Conservation (phyloP, 1,140 invertebrate species). For the Conus betulinus region DNA sequence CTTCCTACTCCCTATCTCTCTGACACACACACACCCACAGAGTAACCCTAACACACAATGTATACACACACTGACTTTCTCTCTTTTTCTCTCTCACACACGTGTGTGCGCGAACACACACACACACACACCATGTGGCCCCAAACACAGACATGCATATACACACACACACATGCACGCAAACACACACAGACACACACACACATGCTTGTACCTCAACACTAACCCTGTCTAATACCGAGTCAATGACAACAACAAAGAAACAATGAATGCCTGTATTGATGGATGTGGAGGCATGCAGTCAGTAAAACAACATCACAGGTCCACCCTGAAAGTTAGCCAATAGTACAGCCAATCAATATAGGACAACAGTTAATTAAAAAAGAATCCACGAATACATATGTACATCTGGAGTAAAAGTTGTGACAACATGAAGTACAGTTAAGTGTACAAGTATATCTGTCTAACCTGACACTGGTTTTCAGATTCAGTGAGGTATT, state of each 20-base stretch:
- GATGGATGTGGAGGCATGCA: background rate
- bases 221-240: no score
- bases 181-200: background rate
- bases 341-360: background rate
- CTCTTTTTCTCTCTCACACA: no score
- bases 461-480: conserved; percentile 21
- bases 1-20: background rate
- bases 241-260: no score
- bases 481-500: conserved; percentile 25
- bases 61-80: background rate
- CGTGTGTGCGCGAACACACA: no score
- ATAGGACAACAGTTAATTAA: background rate
- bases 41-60: background rate
- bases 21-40: no score
- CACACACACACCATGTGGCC: no score
- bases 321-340: background rate
- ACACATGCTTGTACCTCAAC: no score
- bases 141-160: background rate
- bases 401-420: background rate
- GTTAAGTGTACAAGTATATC: background rate
- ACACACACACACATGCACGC: background rate
- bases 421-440: background rate
- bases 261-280: background rate
- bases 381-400: background rate
- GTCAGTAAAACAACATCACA: background rate